Conservation (phyloP, 2,888 invertebrate species). For the Chirona hameri region DNA sequence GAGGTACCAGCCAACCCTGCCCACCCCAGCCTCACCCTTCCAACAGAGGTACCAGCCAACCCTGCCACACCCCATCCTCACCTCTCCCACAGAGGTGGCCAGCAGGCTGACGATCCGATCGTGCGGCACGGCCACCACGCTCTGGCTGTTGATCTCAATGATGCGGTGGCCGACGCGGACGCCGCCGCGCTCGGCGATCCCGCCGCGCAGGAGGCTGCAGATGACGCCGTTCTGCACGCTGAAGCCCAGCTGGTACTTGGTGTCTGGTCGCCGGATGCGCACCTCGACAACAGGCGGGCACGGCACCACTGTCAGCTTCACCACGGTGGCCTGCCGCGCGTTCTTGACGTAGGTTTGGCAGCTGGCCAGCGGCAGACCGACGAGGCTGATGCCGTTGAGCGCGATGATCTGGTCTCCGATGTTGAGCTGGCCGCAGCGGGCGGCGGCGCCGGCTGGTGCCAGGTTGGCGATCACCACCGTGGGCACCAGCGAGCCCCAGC, state of each 20-base stretch:
- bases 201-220: slow-evolving; percentile 94
- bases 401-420: slow-evolving; percentile 99
- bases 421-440: slow-evolving; percentile 95
- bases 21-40: neutral
- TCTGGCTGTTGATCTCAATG: slow-evolving; percentile 99
- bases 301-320: slow-evolving; percentile 97
- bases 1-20: neutral
- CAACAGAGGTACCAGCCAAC: neutral
- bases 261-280: slow-evolving; percentile 97
- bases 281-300: slow-evolving; percentile 99
- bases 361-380: slow-evolving; percentile 93
- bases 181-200: slow-evolving; percentile 98
- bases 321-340: slow-evolving; percentile 95
- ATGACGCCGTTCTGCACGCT: slow-evolving; percentile 99
- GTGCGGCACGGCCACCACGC: slow-evolving; percentile 99
- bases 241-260: slow-evolving; percentile 99
- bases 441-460: slow-evolving; percentile 94
- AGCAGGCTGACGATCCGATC: slow-evolving; percentile 98
- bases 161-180: slow-evolving; percentile 98
- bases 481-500: slow-evolving; percentile 99
- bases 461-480: slow-evolving; percentile 99
- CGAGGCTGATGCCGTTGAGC: slow-evolving; percentile 96
- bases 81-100: slow-evolving; percentile 98
- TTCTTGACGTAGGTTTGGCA: slow-evolving; percentile 98
- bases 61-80: slow-evolving; percentile 47